Base-by-base conservation (phyloP, 2,888 invertebrate species). In the Rutpela maculata region DNA sequence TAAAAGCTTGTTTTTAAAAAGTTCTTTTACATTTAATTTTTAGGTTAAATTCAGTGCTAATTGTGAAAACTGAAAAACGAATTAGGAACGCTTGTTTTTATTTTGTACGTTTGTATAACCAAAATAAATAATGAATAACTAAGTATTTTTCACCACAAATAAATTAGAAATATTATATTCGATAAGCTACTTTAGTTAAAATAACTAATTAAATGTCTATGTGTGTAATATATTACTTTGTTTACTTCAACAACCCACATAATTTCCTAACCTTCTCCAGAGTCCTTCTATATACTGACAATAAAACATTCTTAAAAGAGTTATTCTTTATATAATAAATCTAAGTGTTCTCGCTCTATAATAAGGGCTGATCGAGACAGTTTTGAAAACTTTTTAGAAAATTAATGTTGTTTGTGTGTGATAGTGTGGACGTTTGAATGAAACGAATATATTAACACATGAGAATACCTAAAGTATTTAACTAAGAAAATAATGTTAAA, bases 281-380 rank as follows among this genome's bases (percentile, higher is more conserved):
- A 6, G 50, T 6, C 6, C 0, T 3, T 50, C 50, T 50, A 50
- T 15, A 50, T n/a, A 50, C 6, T 50, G 7, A 50, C n/a, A n/a
- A 50, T 4, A n/a, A n/a, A 43, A 50, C 6, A 50, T 12, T 1
- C 50, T 50, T 50, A 50, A 50, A 6, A n/a, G 6, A 6, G 3
- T n/a, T 50, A 50, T 50, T 15, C 50, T 50, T 50, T 50, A 15
- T 15, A 0, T n/a, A 50, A 50, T 50, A 50, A 50, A 50, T 50
- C 50, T n/a, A 50, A 50, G 50, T 50, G 50, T n/a, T n/a, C n/a
- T 50, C n/a, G 7, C 50, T 50, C 50, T 50, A 50, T 50, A 50
- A 50, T 50, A n/a, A 17, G 5, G 50, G 15, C n/a, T 50, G n/a
- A 50, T 7, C n/a, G 50, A 5, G n/a, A 1, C n/a, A n/a, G 50